phyloP scores from a whole-genome alignment of 1,140 invertebrate genomes.

The Platyura marginata region DNA sequence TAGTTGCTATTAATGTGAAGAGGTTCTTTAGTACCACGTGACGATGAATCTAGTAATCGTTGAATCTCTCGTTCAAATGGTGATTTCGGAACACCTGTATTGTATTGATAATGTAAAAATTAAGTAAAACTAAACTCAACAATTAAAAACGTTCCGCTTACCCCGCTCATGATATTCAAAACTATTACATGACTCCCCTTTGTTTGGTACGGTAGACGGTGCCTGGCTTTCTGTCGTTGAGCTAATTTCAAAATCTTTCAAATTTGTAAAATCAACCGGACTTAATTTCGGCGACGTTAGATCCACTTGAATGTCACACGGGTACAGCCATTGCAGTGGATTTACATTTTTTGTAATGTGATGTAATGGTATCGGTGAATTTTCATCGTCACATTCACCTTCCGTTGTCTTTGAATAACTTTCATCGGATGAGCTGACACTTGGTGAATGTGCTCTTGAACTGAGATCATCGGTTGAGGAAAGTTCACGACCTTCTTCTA shows the following conservation, averaged over 20 bases:
- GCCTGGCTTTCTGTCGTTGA: slow-evolving; percentile 26
- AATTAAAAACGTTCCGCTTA: no score
- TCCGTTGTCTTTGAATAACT: slow-evolving; percentile 56
- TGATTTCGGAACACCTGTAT: slow-evolving; percentile 17
- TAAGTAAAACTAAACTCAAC: no score
- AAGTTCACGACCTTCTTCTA: slow-evolving; percentile 21
- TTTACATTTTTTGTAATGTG: slow-evolving; percentile 13
- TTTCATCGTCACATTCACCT: slow-evolving; percentile 17
- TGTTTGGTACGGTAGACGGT: slow-evolving; percentile 25
- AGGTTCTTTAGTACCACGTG: slow-evolving; percentile 5
- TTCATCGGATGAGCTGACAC: slow-evolving; percentile 61
- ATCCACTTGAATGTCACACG: slow-evolving; percentile 36
- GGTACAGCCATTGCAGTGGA: slow-evolving; percentile 35
- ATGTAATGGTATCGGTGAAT: slow-evolving; percentile 1
- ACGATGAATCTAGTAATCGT: slow-evolving; percentile 37
- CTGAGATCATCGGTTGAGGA: slow-evolving; percentile 65
- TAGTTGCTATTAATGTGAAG: not conserved
- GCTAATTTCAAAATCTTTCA: slow-evolving; percentile 21
- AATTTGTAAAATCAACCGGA: slow-evolving; percentile 12
- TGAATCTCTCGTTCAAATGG: slow-evolving; percentile 55
- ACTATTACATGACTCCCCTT: slow-evolving; percentile 38
- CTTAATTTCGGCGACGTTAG: slow-evolving; percentile 15
- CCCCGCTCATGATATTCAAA: slow-evolving; percentile 30
- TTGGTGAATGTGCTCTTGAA: slow-evolving; percentile 56
- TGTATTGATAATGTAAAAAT: no score